A percentile compares a stretch with the other conserved stretches of the same genome.
phyloP scores from a whole-genome alignment of 2,113 vertebrate species.

The Tenebrosternarchus preto region DNA sequence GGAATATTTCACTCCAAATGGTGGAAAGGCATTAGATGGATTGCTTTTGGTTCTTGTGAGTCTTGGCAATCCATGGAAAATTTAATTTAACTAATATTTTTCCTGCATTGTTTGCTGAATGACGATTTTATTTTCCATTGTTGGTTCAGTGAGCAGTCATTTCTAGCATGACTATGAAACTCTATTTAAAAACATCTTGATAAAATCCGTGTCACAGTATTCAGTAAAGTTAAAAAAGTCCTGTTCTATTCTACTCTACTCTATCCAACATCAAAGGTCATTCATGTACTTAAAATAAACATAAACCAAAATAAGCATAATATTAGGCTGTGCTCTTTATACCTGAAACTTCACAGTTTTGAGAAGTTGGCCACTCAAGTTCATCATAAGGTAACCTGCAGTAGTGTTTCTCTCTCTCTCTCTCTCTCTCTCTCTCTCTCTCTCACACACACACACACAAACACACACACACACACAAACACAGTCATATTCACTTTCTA shows the following conservation, averaged over 20 bases:
- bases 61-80: neutral
- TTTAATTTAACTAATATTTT: slow-evolving; percentile 32
- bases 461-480: no score
- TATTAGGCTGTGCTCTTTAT: neutral
- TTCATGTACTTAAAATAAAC: slow-evolving; percentile 24
- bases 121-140: no score
- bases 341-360: neutral
- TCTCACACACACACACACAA: no score
- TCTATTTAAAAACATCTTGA: slow-evolving; percentile 40
- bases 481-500: no score
- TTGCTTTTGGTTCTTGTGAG: neutral
- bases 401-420: no score
- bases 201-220: slow-evolving; percentile 12
- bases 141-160: no score
- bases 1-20: slow-evolving; percentile 30
- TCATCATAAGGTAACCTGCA: no score
- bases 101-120: no score
- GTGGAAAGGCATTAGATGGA: slow-evolving; percentile 7
- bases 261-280: slow-evolving; percentile 30
- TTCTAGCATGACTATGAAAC: slow-evolving; percentile 29
- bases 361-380: no score
- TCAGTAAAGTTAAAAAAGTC: slow-evolving; percentile 26
- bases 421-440: no score
- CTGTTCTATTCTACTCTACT: slow-evolving; percentile 16
- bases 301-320: slow-evolving; percentile 21